phyloP scores from a whole-genome alignment of 2,113 vertebrate genomes.

The Labrus mixtus region DNA sequence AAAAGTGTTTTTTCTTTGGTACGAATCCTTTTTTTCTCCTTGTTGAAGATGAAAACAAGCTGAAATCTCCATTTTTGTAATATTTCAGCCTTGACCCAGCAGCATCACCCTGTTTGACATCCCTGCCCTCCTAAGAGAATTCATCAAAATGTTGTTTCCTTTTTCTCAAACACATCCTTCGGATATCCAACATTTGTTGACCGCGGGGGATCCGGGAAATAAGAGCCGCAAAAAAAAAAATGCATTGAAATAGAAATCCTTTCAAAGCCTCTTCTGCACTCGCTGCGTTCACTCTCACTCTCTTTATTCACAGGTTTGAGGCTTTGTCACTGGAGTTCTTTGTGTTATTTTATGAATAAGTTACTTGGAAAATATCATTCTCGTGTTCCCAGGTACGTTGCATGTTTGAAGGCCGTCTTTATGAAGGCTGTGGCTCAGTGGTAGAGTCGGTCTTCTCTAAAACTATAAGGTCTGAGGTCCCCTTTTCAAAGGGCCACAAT shows the following conservation, averaged over 20 bases:
- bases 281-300: not conserved
- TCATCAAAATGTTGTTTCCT: not conserved
- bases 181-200: slow-evolving; percentile 6
- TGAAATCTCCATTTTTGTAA: slow-evolving; percentile 1
- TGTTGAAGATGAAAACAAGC: not conserved
- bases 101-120: not conserved
- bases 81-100: slow-evolving; percentile 1
- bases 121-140: not conserved
- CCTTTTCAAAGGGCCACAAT: too few species aligned
- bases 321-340: not conserved
- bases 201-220: not conserved
- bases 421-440: too few species aligned
- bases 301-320: not conserved
- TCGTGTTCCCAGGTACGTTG: not conserved
- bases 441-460: too few species aligned
- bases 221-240: not conserved
- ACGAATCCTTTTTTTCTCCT: not conserved
- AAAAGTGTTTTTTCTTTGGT: not conserved
- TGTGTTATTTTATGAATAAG: not conserved
- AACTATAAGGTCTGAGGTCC: too few species aligned
- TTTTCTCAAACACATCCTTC: slow-evolving; percentile 21
- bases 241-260: not conserved
- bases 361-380: not conserved
- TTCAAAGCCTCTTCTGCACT: not conserved
- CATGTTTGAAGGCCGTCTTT: too few species aligned